Evolutionary conservation across 2,113 vertebrate genomes (phyloP).

Genomic region (Salvelinus fontinalis): DNA sequence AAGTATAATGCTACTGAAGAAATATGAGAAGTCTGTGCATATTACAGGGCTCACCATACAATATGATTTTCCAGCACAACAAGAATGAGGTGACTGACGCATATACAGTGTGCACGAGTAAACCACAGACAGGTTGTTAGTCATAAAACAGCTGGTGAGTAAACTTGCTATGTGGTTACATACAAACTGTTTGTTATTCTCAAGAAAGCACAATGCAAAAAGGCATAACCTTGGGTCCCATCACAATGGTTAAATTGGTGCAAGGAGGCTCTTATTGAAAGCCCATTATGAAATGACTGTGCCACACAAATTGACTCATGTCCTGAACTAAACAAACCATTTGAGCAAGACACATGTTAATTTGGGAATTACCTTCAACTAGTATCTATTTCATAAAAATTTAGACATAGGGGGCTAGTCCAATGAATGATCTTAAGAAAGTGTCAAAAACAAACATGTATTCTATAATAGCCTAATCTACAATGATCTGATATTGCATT

Average conservation of each 20-base stretch:
- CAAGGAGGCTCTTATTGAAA: conserved; percentile 30
- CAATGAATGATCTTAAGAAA: too few relatives aligned
- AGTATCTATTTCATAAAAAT: too few relatives aligned
- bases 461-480: too few relatives aligned
- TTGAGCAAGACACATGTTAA: not conserved
- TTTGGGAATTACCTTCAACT: too few relatives aligned
- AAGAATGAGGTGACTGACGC: not conserved
- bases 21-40: not conserved
- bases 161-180: too few relatives aligned
- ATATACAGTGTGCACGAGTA: not conserved
- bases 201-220: too few relatives aligned
- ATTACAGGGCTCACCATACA: not conserved
- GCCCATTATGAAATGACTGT: conserved; percentile 16
- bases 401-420: too few relatives aligned
- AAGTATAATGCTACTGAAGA: not conserved
- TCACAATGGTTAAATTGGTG: not conserved
- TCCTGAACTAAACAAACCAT: not conserved
- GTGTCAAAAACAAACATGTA: too few relatives aligned
- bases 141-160: not conserved
- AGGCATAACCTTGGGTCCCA: too few relatives aligned
- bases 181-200: too few relatives aligned
- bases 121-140: not conserved
- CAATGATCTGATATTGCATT: too few relatives aligned
- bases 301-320: not conserved
- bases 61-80: too few relatives aligned